These are phyloP conservation scores for Characodon lateralis DNA, from an alignment of 2,797 vertebrate species.

Conservation along the genomic window DNA sequence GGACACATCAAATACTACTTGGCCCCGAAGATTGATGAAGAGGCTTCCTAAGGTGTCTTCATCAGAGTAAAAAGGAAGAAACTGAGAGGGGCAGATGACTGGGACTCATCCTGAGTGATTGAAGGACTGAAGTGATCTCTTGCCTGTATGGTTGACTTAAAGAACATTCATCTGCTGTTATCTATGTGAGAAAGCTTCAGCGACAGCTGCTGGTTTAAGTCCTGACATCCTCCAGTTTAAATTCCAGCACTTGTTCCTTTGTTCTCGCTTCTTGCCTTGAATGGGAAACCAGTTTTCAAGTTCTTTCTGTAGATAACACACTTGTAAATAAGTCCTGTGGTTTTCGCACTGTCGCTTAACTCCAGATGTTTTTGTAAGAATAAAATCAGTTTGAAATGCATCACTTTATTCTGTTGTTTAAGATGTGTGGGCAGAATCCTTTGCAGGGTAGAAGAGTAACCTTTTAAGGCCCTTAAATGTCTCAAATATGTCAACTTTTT, in stretches of 20 bases:
- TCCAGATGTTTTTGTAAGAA: conserved; percentile 72
- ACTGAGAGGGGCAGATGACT: conserved; percentile 25
- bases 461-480: background rate
- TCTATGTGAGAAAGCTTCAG: background rate
- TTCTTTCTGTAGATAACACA: conserved; percentile 75
- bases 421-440: background rate
- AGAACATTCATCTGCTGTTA: background rate
- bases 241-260: conserved; percentile 39
- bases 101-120: conserved; percentile 36
- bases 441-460: no score
- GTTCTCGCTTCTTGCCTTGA: conserved; percentile 19
- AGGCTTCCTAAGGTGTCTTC: conserved; percentile 72
- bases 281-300: conserved; percentile 32
- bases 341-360: conserved; percentile 34
- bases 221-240: conserved; percentile 14
- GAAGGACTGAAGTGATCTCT: conserved; percentile 12
- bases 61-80: conserved; percentile 21
- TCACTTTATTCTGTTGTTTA: conserved; percentile 37
- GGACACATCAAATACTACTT: conserved; percentile 95
- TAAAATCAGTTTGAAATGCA: conserved; percentile 67
- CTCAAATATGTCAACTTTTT: background rate
- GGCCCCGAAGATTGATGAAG: conserved; percentile 95
- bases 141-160: background rate
- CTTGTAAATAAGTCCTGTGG: conserved; percentile 79
- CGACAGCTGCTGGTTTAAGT: conserved; percentile 7